Base-by-base conservation (phyloP, 2,888 invertebrate species). In the Aphidius colemani region DNA sequence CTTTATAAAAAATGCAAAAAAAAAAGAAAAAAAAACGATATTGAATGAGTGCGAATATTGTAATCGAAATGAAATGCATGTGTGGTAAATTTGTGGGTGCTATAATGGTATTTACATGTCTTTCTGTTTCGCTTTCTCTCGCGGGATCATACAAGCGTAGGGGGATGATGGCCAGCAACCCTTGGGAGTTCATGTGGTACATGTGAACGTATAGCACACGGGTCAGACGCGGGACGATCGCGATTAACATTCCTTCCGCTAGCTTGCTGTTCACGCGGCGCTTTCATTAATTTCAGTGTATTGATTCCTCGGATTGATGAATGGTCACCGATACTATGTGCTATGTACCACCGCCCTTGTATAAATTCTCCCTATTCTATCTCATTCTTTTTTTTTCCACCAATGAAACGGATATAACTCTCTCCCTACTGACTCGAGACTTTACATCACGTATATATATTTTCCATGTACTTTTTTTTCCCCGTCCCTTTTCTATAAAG, bases 231-330 rank as follows among this genome's bases (percentile, higher is more conserved):
- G 77, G 80, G 78, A 78, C 80, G 77, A 81, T 80, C 82, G 79
- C 81, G 82, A 82, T 82, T 82, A 82, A 82, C 81, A 82, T 82
- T 82, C 82, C 81, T 80, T 77, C 78, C 81, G 79, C 78, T 80
- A 77, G 80, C 80, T 78, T 78, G 79, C 79, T 79, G 80, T 80
- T 80, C 80, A 76, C 80, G 79, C 80, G 80, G 78, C 78, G 81
- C 81, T 82, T 82, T 82, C 82, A 82, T 82, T 82, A 82, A 82
- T 82, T 82, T 81, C 80, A 80, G 79, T 79, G 82, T 82, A 82
- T 82, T 82, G 82, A 82, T 82, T 82, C 80, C 76, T 72, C 71
- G 76, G 82, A 82, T 82, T 82, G 82, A 82, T 82, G 81, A 82
- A 82, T 82, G 82, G 82, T 80, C 79, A 75, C 78, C 82, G 82